Evolutionary conservation across 2,888 invertebrate species (phyloP), one percentile per base, ranked within the genome.

Genomic region (Lepidocyrtinus sp.): DNA sequence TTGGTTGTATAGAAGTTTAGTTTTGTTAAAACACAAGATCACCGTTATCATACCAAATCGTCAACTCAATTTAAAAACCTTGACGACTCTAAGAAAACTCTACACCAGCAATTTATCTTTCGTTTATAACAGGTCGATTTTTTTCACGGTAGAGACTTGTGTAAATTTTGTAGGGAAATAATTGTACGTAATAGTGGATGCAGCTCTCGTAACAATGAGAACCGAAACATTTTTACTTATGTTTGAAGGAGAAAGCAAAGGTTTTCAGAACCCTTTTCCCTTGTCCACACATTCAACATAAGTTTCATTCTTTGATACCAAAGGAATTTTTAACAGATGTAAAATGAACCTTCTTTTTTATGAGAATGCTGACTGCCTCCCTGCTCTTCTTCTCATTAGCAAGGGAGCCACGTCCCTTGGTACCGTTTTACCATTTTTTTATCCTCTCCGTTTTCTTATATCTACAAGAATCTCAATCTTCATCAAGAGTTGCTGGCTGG

Each of bases 401-500:
- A 84, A 82, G 63, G 81, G 82, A 82, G 75, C 84, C 83, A 83
- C 83, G 83, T 83, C 79, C 83, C 75, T 63, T 67, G 83, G 79
- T 69, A 82, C 75, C 81, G 79, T 82, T 83, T 82, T 83, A 82
- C 70, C 79, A 79, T 81, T 82, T 78, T 76, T 65, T 75, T 65
- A 55, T 36, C 67, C 67, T 63, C 27, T 21, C 46, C 73, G 50
- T 19, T 73, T 70, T 76, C 69, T 67, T 81, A 74, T 78, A 61
- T 70, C 64, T 63, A 73, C 73, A 70, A 80, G 82, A 80, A 81
- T 77, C 84, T 84, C 81, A 76, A 84, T 81, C 79, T 82, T 84
- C 84, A 82, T 84, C 82, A 84, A 81, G 75, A 70, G 73, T 74
- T 79, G 71, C 65, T 81, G 22, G 68, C 68, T 74, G 64, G 46